These are phyloP conservation scores for Poeciliopsis turrubarensis DNA, from an alignment of 2,113 vertebrate species.

Conservation along the genomic window DNA sequence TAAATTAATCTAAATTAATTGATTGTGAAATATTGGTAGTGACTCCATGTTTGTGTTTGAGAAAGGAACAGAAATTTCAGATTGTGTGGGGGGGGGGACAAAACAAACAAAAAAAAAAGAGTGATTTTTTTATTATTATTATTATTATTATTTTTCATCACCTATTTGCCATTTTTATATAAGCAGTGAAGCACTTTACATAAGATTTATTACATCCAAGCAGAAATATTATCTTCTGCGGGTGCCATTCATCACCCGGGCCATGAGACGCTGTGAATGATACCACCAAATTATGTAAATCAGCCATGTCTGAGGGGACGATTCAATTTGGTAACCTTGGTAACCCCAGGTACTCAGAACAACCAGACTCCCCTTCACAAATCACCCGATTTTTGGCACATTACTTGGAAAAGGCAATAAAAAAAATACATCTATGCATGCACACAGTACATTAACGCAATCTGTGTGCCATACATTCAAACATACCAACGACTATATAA, in stretches of 20 bases:
- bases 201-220: slow-evolving; percentile 97
- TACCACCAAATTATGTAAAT: slow-evolving; percentile 99
- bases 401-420: slow-evolving; percentile 64
- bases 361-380: slow-evolving; percentile 32
- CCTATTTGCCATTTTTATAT: slow-evolving; percentile 68
- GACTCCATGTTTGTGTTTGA: slow-evolving; percentile 12
- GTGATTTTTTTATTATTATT: slow-evolving; percentile 26
- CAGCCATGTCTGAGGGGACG: slow-evolving; percentile 90
- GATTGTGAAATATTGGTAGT: background rate
- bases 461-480: background rate
- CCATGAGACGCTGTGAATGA: slow-evolving; percentile 89
- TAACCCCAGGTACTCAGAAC: slow-evolving; percentile 90
- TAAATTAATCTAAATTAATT: background rate
- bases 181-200: slow-evolving; percentile 80
- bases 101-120: slow-evolving; percentile 2
- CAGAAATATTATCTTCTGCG: slow-evolving; percentile 94
- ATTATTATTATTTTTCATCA: slow-evolving; percentile 32
- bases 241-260: slow-evolving; percentile 93
- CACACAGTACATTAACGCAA: background rate
- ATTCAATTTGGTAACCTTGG: slow-evolving; percentile 98
- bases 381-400: slow-evolving; percentile 50
- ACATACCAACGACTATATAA: background rate
- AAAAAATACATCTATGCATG: background rate
- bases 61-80: slow-evolving; percentile 4
- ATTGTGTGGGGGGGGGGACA: background rate